Evolutionary conservation across 2,888 invertebrate species (phyloP).

Genomic region (Lissocephala sabroskyi): DNA sequence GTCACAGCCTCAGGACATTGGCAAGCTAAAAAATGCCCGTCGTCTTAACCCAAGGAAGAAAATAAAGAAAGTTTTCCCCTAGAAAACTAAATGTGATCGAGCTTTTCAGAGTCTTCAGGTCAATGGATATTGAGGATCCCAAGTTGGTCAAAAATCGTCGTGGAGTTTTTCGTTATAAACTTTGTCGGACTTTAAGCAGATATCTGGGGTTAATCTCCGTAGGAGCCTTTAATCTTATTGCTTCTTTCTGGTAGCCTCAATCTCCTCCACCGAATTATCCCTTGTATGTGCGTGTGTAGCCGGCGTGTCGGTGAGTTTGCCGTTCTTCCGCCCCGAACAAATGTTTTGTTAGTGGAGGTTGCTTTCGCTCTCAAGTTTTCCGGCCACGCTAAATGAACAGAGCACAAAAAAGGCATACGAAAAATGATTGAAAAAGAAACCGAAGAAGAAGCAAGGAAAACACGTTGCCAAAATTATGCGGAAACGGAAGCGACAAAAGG

Average conservation of each 20-base stretch:
- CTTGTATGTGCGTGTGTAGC: constrained; percentile 1
- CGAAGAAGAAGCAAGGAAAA: constrained; percentile 1
- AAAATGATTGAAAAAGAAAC: too few relatives aligned
- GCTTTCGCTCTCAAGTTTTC: constrained; percentile 48
- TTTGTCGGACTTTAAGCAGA: constrained; percentile 12
- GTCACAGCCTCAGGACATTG: too few relatives aligned
- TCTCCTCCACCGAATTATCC: constrained; percentile 16
- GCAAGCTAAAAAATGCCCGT: too few relatives aligned
- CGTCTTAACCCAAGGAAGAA: too few relatives aligned
- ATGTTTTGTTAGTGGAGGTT: constrained; percentile 51
- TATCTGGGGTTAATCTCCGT: constrained; percentile 50
- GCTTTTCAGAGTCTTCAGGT: too few relatives aligned
- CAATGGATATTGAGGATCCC: constrained; percentile 3
- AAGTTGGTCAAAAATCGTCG: constrained; percentile 13
- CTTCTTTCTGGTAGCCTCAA: constrained; percentile 14
- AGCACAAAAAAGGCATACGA: too few relatives aligned
- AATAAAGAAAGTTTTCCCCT: too few relatives aligned
- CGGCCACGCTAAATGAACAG: constrained; percentile 13
- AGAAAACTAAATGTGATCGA: too few relatives aligned
- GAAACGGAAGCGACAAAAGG: constrained; percentile 67
- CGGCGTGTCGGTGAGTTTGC: constrained; percentile 20
- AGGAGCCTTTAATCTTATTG: not conserved
- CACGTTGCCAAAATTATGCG: constrained; percentile 51
- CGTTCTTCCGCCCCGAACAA: constrained; percentile 55
- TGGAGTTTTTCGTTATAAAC: constrained; percentile 32